A percentile compares a stretch with the other conserved stretches of the same genome.
Evolutionary conservation across 2,113 vertebrate genomes (phyloP).

Genomic region (Labeo catla): DNA sequence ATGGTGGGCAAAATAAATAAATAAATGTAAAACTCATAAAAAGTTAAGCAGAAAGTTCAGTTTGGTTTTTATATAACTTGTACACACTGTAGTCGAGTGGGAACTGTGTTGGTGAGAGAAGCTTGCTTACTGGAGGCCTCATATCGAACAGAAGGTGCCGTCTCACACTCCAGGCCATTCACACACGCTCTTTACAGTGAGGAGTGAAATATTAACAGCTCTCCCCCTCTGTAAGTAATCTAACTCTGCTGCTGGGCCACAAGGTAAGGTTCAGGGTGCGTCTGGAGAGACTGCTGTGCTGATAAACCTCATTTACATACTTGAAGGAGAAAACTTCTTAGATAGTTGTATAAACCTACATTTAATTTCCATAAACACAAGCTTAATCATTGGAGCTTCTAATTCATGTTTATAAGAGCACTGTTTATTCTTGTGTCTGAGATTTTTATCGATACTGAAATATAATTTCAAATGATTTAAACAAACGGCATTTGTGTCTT

Average conservation of each 20-base stretch:
- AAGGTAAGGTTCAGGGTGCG: conserved; percentile 37
- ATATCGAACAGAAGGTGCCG: conserved; percentile 79
- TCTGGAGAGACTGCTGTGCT: conserved; percentile 38
- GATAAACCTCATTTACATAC: conserved; percentile 49
- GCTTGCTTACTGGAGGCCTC: conserved; percentile 71
- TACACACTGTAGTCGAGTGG: conserved; percentile 13
- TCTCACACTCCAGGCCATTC: conserved; percentile 77
- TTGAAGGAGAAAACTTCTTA: conserved; percentile 20
- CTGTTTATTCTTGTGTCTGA: not conserved
- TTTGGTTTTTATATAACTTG: conserved; percentile 55
- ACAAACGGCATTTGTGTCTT: not conserved
- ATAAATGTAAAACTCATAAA: conserved; percentile 49
- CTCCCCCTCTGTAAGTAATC: conserved; percentile 75
- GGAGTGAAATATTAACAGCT: conserved; percentile 76
- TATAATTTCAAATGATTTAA: not conserved
- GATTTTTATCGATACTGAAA: not conserved
- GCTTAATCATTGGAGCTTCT: not conserved
- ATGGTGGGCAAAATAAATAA: conserved; percentile 49
- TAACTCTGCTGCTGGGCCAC: conserved; percentile 64
- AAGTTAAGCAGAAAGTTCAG: conserved; percentile 57
- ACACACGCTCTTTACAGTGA: conserved; percentile 73
- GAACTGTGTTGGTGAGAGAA: conserved; percentile 42
- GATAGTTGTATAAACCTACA: conserved; percentile 14
- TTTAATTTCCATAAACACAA: not conserved
- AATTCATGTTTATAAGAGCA: not conserved